These are phyloP conservation scores for Paramormyrops kingsleyae DNA, from an alignment of 2,113 vertebrate genomes.

Conservation along the genomic window DNA sequence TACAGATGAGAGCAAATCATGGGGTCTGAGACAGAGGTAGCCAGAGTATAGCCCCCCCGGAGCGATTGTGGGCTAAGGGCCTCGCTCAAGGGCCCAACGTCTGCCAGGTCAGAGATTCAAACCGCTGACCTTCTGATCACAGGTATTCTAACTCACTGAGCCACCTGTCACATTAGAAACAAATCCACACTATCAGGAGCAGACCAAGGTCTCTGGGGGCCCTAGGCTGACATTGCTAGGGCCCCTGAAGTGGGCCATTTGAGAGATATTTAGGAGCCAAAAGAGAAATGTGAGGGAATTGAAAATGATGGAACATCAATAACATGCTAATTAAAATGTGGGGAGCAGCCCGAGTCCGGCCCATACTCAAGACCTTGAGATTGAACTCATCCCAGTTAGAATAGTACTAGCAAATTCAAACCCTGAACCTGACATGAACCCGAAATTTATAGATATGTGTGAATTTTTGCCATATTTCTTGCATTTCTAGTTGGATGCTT, in stretches of 20 bases:
- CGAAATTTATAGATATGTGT: neutral
- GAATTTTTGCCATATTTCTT: neutral
- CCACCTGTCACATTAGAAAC: neutral
- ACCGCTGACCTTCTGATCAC: neutral
- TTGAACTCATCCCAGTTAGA: neutral
- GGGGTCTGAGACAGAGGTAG: neutral
- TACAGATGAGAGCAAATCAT: neutral
- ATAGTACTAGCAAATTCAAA: neutral
- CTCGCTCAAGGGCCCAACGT: neutral
- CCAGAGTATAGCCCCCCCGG: neutral
- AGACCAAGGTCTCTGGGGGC: neutral
- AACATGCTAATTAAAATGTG: neutral
- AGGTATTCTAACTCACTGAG: neutral
- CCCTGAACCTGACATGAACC: neutral
- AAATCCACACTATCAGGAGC: neutral
- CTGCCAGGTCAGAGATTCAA: neutral
- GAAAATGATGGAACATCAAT: neutral
- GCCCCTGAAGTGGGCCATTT: neutral
- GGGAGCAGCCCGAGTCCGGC: neutral
- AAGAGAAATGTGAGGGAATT: neutral
- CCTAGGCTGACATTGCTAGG: neutral
- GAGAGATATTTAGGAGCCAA: neutral
- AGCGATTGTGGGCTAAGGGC: neutral
- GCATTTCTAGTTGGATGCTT: neutral
- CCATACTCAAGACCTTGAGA: neutral